Conservation (phyloP, 1,140 invertebrate species). For the Pseudobourletiella spinata region DNA sequence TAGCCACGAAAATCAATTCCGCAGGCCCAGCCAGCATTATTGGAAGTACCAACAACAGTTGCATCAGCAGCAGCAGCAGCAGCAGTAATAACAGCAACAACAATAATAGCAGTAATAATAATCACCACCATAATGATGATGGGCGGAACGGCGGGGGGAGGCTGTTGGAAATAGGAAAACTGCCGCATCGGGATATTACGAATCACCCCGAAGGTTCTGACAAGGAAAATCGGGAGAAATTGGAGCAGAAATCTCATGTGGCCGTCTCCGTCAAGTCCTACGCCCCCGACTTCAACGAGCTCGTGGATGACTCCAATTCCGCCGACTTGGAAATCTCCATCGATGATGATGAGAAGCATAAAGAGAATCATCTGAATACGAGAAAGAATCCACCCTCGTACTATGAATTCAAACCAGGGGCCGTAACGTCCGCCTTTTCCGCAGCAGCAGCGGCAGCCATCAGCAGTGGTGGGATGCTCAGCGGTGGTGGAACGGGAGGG, state of each 20-base stretch:
- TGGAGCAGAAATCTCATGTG: background rate
- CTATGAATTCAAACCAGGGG: slow-evolving; percentile 19
- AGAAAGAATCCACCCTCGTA: slow-evolving; percentile 8
- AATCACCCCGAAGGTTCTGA: no score
- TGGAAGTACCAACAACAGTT: no score
- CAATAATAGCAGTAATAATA: no score
- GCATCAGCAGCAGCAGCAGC: no score
- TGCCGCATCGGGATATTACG: no score
- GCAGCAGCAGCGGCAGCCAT: background rate
- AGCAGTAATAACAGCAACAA: no score
- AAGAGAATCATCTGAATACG: background rate
- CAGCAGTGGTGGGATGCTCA: no score
- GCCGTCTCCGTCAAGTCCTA: slow-evolving; percentile 23
- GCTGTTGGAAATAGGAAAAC: no score
- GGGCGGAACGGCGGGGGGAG: no score
- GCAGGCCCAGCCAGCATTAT: no score
- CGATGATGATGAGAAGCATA: slow-evolving; percentile 46
- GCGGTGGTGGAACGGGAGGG: background rate
- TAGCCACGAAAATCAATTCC: no score
- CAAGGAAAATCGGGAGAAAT: background rate
- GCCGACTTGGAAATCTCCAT: slow-evolving; percentile 70
- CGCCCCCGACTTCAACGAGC: slow-evolving; percentile 60
- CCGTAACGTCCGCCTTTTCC: background rate
- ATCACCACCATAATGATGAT: no score
- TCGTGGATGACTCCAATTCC: slow-evolving; percentile 62